These are phyloP conservation scores for Papilio aristodemus DNA, from an alignment of 1,140 invertebrate genomes.

Conservation along the genomic window DNA sequence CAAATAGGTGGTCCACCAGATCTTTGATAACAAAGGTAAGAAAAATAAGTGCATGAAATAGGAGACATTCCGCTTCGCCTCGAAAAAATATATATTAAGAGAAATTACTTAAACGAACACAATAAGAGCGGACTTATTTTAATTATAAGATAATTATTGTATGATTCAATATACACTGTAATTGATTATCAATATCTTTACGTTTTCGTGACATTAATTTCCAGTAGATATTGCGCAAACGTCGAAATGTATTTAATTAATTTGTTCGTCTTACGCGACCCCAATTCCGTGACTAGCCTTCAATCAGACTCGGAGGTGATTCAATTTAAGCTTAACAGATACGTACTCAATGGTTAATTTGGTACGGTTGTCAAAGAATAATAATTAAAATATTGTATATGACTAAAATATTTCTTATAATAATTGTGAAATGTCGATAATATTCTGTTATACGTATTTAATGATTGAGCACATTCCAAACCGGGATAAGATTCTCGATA, in stretches of 20 bases:
- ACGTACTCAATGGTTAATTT: slow-evolving; percentile 54
- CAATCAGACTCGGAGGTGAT: slow-evolving; percentile 66
- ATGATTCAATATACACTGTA: neutral
- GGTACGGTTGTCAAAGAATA: slow-evolving; percentile 39
- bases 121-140: no score
- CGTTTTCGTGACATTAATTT: slow-evolving; percentile 34
- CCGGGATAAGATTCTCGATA: no score
- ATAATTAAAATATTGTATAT: neutral
- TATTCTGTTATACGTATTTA: neutral
- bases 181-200: neutral
- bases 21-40: neutral
- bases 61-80: no score
- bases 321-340: slow-evolving; percentile 66
- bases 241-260: slow-evolving; percentile 62
- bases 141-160: neutral
- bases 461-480: no score
- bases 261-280: slow-evolving; percentile 52
- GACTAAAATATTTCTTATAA: neutral
- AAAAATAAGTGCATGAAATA: neutral
- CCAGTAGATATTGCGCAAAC: slow-evolving; percentile 31
- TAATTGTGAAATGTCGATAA: neutral
- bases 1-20: neutral
- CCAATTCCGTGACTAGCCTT: slow-evolving; percentile 60
- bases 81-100: neutral
- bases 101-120: no score